phyloP scores from a whole-genome alignment of 2,888 invertebrate genomes.

The Caenorhabditis sp. region DNA sequence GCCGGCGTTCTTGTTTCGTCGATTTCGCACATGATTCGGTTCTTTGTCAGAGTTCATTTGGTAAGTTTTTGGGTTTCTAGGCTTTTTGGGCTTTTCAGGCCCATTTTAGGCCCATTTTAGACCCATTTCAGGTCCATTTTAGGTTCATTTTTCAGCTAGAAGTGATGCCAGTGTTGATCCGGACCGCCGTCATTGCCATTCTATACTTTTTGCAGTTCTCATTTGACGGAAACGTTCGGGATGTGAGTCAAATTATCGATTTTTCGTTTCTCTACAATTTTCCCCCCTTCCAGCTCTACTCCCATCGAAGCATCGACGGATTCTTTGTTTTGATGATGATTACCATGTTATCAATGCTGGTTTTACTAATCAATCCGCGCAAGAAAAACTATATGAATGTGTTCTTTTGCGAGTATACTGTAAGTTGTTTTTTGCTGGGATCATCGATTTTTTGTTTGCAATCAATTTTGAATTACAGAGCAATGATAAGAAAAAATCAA shows the following conservation, averaged over 20 bases:
- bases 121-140: neutral
- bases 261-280: neutral
- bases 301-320: conserved; percentile 12
- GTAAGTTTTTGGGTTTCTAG: conserved; percentile 12
- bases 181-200: conserved; percentile 18
- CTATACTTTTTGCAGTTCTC: conserved; percentile 36
- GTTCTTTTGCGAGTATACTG: conserved; percentile 40
- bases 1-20: conserved; percentile 23
- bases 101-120: too few species aligned
- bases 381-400: conserved; percentile 52
- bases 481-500: conserved; percentile 9
- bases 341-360: conserved; percentile 32
- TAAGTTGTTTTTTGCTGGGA: too few species aligned
- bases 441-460: too few species aligned
- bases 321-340: conserved; percentile 12
- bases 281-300: conserved; percentile 19
- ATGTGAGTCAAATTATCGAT: neutral
- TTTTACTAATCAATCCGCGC: conserved; percentile 33
- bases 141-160: conserved; percentile 17
- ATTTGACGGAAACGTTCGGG: conserved; percentile 44
- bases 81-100: too few species aligned
- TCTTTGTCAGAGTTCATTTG: conserved; percentile 36
- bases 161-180: conserved; percentile 51
- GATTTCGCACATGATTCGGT: conserved; percentile 33
- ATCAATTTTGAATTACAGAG: conserved; percentile 23